Percentiles rank a stretch among this genome's conserved stretches.
Evolutionary conservation across 2,888 invertebrate species (phyloP).

Genomic region (Exocentrus adspersus): DNA sequence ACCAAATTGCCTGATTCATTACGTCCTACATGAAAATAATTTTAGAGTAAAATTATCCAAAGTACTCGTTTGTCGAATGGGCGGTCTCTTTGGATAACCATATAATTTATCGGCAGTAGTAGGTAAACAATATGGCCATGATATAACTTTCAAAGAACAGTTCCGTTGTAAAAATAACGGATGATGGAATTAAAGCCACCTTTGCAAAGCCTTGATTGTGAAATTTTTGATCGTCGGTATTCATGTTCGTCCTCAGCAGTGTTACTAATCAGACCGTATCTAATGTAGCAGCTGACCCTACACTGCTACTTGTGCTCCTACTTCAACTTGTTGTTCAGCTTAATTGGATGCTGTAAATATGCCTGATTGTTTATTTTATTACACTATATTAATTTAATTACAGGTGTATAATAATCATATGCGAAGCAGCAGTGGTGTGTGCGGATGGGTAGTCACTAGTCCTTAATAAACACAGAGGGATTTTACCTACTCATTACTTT

Average conservation of each 20-base stretch:
- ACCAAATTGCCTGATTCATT: too few relatives aligned
- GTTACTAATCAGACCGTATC: conserved; percentile 47
- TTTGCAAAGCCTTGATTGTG: conserved; percentile 4
- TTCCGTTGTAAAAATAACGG: background rate
- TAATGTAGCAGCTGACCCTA: conserved; percentile 21
- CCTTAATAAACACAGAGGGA: too few relatives aligned
- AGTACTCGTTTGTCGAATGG: too few relatives aligned
- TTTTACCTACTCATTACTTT: too few relatives aligned
- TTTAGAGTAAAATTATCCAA: too few relatives aligned
- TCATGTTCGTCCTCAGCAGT: conserved; percentile 44
- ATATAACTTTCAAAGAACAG: background rate
- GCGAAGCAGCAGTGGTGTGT: background rate
- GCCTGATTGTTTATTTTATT: background rate
- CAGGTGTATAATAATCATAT: too few relatives aligned
- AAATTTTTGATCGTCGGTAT: background rate
- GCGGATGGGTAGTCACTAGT: too few relatives aligned
- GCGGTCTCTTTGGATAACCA: too few relatives aligned
- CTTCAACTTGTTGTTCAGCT: conserved; percentile 2
- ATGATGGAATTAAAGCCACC: background rate
- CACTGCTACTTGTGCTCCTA: background rate
- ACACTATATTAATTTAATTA: background rate
- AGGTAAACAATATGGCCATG: background rate
- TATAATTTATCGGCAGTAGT: too few relatives aligned
- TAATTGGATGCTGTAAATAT: background rate
- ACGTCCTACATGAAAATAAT: too few relatives aligned